Percentiles rank a stretch among this genome's conserved stretches.
phyloP scores from a whole-genome alignment of 2,113 vertebrate species.

The Puffinus mauretanicus region DNA sequence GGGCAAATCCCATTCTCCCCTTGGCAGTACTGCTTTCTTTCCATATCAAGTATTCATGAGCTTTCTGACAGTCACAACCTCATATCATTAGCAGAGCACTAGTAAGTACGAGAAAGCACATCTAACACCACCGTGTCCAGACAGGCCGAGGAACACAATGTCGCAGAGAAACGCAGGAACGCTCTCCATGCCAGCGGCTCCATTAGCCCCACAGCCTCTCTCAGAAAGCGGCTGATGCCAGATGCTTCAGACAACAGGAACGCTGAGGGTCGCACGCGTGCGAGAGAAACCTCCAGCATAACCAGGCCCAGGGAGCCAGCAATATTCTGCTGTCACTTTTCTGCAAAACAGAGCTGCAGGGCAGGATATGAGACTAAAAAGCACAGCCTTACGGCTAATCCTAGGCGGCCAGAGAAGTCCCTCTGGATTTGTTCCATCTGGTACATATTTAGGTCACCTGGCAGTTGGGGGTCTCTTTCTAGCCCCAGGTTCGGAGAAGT shows the following conservation, averaged over 20 bases:
- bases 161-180: not conserved
- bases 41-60: conserved; percentile 35
- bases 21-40: not conserved
- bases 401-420: not conserved
- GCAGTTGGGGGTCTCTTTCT: not conserved
- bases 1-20: not conserved
- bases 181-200: not conserved
- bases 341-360: not conserved
- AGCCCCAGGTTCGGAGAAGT: not conserved
- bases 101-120: not conserved
- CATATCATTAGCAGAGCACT: not conserved
- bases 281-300: not conserved
- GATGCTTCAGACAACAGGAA: not conserved
- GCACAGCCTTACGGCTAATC: not conserved
- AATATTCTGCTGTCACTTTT: not conserved
- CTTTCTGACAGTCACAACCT: not conserved
- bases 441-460: not conserved
- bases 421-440: not conserved
- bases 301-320: not conserved
- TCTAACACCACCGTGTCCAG: not conserved
- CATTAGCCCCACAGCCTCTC: not conserved
- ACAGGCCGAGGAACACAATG: not conserved
- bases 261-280: accelerated
- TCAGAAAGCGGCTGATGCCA: not conserved
- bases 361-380: not conserved